Conservation (phyloP, 2,888 invertebrate species). For the Leucophora obtusa region DNA sequence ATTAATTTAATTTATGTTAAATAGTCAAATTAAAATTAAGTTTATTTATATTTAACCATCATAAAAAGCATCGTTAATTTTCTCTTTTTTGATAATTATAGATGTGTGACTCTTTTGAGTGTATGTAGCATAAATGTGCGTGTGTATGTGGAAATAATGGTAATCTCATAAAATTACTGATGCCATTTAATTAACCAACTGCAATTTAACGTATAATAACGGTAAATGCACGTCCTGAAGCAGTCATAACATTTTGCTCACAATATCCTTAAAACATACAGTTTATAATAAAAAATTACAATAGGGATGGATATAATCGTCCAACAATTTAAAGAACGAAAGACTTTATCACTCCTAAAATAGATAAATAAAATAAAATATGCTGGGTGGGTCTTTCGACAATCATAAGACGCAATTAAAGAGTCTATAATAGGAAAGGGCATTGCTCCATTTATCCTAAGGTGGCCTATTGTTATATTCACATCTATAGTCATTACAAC, state of each 20-base stretch:
- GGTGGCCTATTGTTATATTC: too few relatives aligned
- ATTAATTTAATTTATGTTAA: constrained; percentile 37
- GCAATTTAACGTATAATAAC: constrained; percentile 49
- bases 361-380: too few relatives aligned
- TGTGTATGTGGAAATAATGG: constrained; percentile 32
- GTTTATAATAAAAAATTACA: neutral
- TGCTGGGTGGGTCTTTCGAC: too few relatives aligned
- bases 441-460: too few relatives aligned
- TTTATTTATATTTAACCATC: constrained; percentile 14
- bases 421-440: too few relatives aligned
- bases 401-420: too few relatives aligned
- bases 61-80: constrained; percentile 42
- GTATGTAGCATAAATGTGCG: neutral
- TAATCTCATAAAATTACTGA: constrained; percentile 67
- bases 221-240: constrained; percentile 57
- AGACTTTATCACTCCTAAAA: too few relatives aligned
- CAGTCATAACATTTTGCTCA: constrained; percentile 54
- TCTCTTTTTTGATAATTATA: neutral
- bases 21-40: constrained; percentile 19
- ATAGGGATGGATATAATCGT: too few relatives aligned
- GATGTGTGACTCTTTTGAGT: neutral
- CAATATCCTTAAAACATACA: constrained; percentile 39
- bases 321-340: too few relatives aligned
- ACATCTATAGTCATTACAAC: too few relatives aligned
- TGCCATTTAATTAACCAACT: constrained; percentile 75